phyloP scores from a whole-genome alignment of 2,797 vertebrate genomes.

The Tangara arthus region DNA sequence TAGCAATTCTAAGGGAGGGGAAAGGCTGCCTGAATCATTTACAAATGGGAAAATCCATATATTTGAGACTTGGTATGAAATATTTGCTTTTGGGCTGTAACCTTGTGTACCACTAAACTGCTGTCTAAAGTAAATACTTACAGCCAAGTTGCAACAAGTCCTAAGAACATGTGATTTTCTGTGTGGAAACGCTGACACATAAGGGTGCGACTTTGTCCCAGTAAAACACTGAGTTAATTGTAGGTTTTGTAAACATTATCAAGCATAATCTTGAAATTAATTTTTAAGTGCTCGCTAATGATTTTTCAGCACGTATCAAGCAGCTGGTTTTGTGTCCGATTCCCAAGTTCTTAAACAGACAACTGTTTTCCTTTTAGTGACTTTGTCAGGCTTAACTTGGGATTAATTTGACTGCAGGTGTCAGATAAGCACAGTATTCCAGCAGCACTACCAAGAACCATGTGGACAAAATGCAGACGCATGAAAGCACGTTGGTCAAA shows the following conservation, averaged over 20 bases:
- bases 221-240: conserved; percentile 58
- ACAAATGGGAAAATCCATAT: conserved; percentile 66
- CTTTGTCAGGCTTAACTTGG: conserved; percentile 69
- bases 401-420: conserved; percentile 75
- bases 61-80: conserved; percentile 52
- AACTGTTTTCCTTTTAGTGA: conserved; percentile 63
- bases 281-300: conserved; percentile 49
- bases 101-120: conserved; percentile 28
- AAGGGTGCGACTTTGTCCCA: conserved; percentile 16
- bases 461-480: conserved; percentile 39
- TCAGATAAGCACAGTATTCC: conserved; percentile 68
- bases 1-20: conserved; percentile 42
- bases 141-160: conserved; percentile 68
- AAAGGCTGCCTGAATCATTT: conserved; percentile 56
- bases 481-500: conserved; percentile 60
- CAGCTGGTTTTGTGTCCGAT: conserved; percentile 57
- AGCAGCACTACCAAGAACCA: conserved; percentile 52
- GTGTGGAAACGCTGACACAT: conserved; percentile 25
- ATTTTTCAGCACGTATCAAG: conserved; percentile 18
- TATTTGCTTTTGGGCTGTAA: conserved; percentile 60
- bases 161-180: conserved; percentile 49
- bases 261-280: conserved; percentile 37
- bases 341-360: conserved; percentile 40
- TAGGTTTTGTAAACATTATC: conserved; percentile 25
- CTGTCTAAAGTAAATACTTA: conserved; percentile 68